A percentile compares a stretch with the other conserved stretches of the same genome.
phyloP scores from a whole-genome alignment of 2,113 vertebrate genomes.

The Grammatotria lemairii region DNA sequence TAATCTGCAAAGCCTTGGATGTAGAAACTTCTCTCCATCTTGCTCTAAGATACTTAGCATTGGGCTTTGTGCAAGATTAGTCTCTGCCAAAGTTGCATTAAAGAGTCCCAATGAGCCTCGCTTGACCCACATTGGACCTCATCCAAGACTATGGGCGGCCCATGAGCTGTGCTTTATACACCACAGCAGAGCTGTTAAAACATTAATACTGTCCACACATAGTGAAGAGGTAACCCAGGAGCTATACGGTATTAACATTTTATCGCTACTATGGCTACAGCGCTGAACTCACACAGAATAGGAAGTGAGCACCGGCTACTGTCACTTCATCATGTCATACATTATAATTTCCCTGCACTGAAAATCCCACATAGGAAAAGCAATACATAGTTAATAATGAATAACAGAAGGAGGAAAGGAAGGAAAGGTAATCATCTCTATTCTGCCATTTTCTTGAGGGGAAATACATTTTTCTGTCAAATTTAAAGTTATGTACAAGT shows the following conservation, averaged over 20 bases:
- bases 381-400: slow-evolving; percentile 36
- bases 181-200: slow-evolving; percentile 49
- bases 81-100: slow-evolving; percentile 59
- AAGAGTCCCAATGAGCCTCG: slow-evolving; percentile 48
- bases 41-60: slow-evolving; percentile 65
- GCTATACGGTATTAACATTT: slow-evolving; percentile 55
- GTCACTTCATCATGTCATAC: slow-evolving; percentile 57
- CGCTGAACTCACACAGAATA: slow-evolving; percentile 31
- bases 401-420: neutral
- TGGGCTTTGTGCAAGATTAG: slow-evolving; percentile 64
- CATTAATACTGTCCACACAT: slow-evolving; percentile 54
- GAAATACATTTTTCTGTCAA: slow-evolving; percentile 17
- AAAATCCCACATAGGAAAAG: slow-evolving; percentile 19
- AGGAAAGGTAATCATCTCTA: slow-evolving; percentile 13
- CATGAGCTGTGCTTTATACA: slow-evolving; percentile 38
- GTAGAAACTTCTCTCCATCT: slow-evolving; percentile 58
- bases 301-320: slow-evolving; percentile 2
- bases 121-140: slow-evolving; percentile 62
- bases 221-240: slow-evolving; percentile 51
- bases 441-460: slow-evolving; percentile 13
- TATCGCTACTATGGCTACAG: slow-evolving; percentile 42
- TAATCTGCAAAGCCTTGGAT: slow-evolving; percentile 64
- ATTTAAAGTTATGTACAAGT: neutral
- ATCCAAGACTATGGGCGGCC: slow-evolving; percentile 34
- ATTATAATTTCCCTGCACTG: slow-evolving; percentile 34